Percentiles rank a stretch among this genome's conserved stretches.
Conservation (phyloP, 2,888 invertebrate species). For the Temnothorax ravouxi region DNA sequence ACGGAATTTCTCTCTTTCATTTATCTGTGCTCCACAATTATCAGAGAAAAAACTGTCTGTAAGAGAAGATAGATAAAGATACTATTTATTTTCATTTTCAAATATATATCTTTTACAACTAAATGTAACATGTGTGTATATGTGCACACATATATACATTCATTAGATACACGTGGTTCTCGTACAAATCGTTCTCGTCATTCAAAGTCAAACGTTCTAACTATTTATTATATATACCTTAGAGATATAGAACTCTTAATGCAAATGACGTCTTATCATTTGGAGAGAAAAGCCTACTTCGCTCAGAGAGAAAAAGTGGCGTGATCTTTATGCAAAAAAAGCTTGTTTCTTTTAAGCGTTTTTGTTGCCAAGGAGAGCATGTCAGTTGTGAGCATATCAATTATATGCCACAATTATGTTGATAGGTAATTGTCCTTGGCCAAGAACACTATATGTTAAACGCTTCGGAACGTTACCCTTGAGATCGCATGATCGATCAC, state of each 20-base stretch:
- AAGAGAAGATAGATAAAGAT: background rate
- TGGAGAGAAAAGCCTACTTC: background rate
- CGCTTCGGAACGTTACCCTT: constrained; percentile 70
- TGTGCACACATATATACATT: background rate
- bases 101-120: background rate
- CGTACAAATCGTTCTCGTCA: too few species aligned
- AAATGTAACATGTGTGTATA: background rate
- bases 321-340: constrained; percentile 9
- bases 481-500: constrained; percentile 59
- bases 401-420: constrained; percentile 41
- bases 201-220: background rate
- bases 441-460: constrained; percentile 70
- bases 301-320: background rate
- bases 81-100: background rate
- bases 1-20: background rate
- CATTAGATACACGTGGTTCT: background rate
- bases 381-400: constrained; percentile 22
- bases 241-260: background rate
- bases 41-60: too few species aligned
- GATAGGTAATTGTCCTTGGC: constrained; percentile 72
- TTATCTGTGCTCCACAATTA: background rate
- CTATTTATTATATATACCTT: background rate
- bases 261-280: background rate
- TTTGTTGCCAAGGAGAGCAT: constrained; percentile 28
- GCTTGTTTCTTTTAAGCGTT: background rate